phyloP scores from a whole-genome alignment of 2,888 invertebrate genomes.

The Drosophila neutralis region DNA sequence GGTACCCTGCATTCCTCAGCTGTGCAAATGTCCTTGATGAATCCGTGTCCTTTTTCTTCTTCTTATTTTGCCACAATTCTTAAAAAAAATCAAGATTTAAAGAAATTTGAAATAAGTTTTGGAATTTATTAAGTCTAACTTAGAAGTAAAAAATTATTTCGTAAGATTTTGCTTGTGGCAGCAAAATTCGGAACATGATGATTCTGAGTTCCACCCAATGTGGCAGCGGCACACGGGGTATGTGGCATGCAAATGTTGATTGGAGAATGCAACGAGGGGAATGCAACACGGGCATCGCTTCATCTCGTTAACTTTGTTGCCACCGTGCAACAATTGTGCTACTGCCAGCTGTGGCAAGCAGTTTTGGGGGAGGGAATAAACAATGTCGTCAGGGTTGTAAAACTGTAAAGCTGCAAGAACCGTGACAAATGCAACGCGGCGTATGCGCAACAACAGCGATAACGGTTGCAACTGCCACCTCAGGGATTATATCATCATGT shows the following conservation, averaged over 20 bases:
- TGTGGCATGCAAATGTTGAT: slow-evolving; percentile 32
- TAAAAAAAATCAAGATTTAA: not conserved
- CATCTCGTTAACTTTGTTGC: slow-evolving; percentile 46
- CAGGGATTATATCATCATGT: slow-evolving; percentile 42
- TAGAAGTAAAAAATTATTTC: not conserved
- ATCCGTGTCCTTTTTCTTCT: not conserved
- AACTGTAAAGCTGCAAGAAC: slow-evolving; percentile 45
- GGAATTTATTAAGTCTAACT: not conserved
- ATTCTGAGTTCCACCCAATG: not conserved
- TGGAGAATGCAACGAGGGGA: slow-evolving; percentile 26
- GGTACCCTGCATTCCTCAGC: not conserved
- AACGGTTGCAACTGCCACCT: slow-evolving; percentile 22
- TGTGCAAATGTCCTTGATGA: not conserved
- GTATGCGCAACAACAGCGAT: slow-evolving; percentile 63
- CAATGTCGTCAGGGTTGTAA: slow-evolving; percentile 37
- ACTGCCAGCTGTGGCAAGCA: slow-evolving; percentile 30
- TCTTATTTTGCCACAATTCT: not conserved
- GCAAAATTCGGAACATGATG: not conserved
- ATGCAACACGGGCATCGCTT: not conserved
- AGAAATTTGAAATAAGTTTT: not conserved
- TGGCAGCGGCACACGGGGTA: slow-evolving; percentile 17
- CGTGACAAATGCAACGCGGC: slow-evolving; percentile 52
- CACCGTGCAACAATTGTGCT: slow-evolving; percentile 39
- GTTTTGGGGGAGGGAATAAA: slow-evolving; percentile 5
- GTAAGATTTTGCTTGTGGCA: not conserved